Base-by-base conservation (phyloP, 1,140 invertebrate genomes). In the Lethrus apterus region DNA sequence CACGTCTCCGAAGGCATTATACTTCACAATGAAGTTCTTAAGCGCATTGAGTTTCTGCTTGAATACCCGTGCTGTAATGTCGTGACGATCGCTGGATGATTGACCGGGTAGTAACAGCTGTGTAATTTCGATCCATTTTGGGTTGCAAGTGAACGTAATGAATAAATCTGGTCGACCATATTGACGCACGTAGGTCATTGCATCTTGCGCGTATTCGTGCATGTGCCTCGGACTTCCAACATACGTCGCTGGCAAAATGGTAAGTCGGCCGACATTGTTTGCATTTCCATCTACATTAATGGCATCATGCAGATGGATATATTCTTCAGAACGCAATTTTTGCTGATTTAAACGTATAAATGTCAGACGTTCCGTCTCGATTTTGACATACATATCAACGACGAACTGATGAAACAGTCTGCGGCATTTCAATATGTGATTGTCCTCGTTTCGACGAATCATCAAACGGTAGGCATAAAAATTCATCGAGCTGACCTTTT, bases 381-480 rank as follows among this genome's bases (percentile, higher is more conserved):
- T 60, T 64, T 72, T 72, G 2, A 62, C 60, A 58, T 68, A 73
- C 62, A 71, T 68, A 56, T 75, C 68, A 31, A 70, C 70, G 33
- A 60, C 44, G 52, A 54, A 69, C 53, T 70, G 61, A 46, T 68
- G 58, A 49, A 64, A 68, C 36, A 72, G 48, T 35, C 59, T 50
- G 10, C 55, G 51, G 46, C 54, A 66, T 52, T 55, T 52, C 26
- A 68, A n/a, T n/a, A n/a, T n/a, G n/a, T n/a, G n/a, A 54, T 56
- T 58, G 10, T 47, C 50, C 52, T 44, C 57, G 56, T 56, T 52
- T 57, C 51, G 55, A 50, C 54, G 55, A 58, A 56, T 59, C 65
- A 67, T 72, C 52, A 65, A 55, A 52, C 64, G 53, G 47, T 66
- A 65, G 42, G 60, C 36, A 59, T 66, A 66, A 54, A 50, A 68